Evolutionary conservation across 64 coral and sea anemone species (phyloP), one percentile per base, ranked within the genome.

Genomic region (Actinia equina): DNA sequence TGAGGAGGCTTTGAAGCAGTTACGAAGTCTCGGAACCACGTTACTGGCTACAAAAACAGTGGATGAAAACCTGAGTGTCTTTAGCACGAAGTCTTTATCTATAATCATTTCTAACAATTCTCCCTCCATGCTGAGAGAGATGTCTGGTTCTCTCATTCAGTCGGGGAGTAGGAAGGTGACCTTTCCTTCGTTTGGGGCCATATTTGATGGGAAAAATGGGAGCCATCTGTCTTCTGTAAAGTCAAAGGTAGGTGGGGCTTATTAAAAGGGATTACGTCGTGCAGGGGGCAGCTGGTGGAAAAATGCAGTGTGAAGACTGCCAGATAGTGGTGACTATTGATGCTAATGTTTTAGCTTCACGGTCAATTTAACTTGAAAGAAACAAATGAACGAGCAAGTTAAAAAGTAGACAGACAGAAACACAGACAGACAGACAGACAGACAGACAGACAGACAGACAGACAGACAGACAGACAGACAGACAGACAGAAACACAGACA

Each of bases 21-120:
- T 85, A 54, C 7, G 83, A 63, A 58, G 77, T 56, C 49, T 88
- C 17, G 87, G 87, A 27, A 19, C 4, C 0, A 80, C 12, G 16
- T 17, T 88, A 19, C 30, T 88, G 12, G 43, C 49, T 62, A 61
- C 87, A 14, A 79, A 88, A 81, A 27, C 14, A 8, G 43, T 88
- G 27, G 87, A 79, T 51, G 87, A 88, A 45, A 52, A 88, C 13
- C 87, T 77, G 9, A 88, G 52, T 8, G 43, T 79, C 7, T 80
- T 59, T 18, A 88, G 20, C 23, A 43, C 71, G 6, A 30, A 61
- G 6, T 27, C 87, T 19, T 51, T 88, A 1, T 80, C 51, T 13
- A 43, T 88, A 22, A 88, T 60, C 10, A 60, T 88, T 17, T 77
- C 71, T 17, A 74, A 79, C 11, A 77, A 88, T 20, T 53, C 71